phyloP scores from a whole-genome alignment of 2,888 invertebrate species.

The Drosophila flavopinicola region DNA sequence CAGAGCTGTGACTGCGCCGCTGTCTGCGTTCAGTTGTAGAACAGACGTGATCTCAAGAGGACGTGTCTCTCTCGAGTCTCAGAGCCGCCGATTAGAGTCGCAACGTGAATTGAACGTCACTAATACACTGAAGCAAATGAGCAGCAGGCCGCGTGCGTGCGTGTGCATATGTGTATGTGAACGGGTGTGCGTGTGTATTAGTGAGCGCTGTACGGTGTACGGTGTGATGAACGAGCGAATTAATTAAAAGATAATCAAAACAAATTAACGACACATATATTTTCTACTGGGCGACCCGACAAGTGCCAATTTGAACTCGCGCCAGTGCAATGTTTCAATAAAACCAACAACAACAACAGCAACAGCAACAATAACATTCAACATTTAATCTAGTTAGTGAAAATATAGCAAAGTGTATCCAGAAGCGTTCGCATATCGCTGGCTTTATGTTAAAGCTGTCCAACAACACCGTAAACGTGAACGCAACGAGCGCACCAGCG shows the following conservation, averaged over 20 bases:
- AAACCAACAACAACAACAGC: slow-evolving; percentile 28
- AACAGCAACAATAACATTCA: slow-evolving; percentile 5
- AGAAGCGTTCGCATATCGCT: slow-evolving; percentile 12
- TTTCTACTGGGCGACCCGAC: slow-evolving; percentile 40
- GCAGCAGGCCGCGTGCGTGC: slow-evolving; percentile 46
- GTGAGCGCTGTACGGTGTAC: background rate
- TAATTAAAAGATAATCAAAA: slow-evolving; percentile 79
- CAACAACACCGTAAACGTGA: slow-evolving; percentile 44
- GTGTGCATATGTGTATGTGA: slow-evolving; percentile 19
- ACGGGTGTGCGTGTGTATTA: slow-evolving; percentile 45
- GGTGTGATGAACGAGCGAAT: slow-evolving; percentile 75
- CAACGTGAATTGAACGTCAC: slow-evolving; percentile 38
- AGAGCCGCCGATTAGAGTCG: slow-evolving; percentile 39
- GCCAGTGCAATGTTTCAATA: slow-evolving; percentile 58
- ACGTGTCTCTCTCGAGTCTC: slow-evolving; percentile 79
- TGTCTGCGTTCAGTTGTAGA: slow-evolving; percentile 82
- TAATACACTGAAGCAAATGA: slow-evolving; percentile 25
- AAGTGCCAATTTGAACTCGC: slow-evolving; percentile 54
- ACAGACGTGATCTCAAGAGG: slow-evolving; percentile 85
- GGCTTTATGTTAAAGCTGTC: slow-evolving; percentile 84
- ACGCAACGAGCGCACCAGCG: slow-evolving; percentile 34
- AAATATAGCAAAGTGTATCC: slow-evolving; percentile 16
- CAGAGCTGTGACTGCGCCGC: slow-evolving; percentile 47
- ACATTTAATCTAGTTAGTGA: slow-evolving; percentile 4
- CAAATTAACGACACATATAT: slow-evolving; percentile 77